Evolutionary conservation across 2,113 vertebrate genomes (phyloP).

Genomic region (Pipra filicauda): DNA sequence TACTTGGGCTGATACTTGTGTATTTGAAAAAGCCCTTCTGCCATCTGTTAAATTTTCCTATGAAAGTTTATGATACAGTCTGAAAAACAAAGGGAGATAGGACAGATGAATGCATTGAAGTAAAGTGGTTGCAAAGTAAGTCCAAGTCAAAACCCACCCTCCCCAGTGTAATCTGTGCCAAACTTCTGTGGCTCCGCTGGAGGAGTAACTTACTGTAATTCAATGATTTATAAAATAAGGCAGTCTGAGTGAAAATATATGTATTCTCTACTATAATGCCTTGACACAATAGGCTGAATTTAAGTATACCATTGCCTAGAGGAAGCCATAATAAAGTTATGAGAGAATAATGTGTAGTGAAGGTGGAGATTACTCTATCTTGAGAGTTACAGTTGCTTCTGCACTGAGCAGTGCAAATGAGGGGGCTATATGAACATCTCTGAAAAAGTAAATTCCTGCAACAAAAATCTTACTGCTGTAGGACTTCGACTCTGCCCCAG

Average conservation of each 20-base stretch:
- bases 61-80: not conserved
- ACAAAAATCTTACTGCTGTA: not conserved
- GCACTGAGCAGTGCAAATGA: not conserved
- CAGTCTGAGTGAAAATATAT: not conserved
- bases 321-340: not conserved
- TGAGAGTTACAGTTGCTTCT: not conserved
- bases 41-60: not conserved
- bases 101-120: not conserved
- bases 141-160: not conserved
- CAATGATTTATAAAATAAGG: not conserved
- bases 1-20: not conserved
- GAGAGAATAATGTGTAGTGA: not conserved
- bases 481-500: not conserved
- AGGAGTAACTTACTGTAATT: not conserved
- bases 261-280: not conserved
- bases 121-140: not conserved
- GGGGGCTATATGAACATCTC: not conserved
- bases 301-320: not conserved
- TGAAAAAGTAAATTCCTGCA: not conserved
- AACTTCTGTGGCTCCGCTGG: not conserved
- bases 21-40: slow-evolving; percentile 13
- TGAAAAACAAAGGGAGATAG: not conserved
- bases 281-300: not conserved
- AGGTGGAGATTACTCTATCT: not conserved
- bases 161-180: not conserved